phyloP scores from a whole-genome alignment of 2,113 vertebrate species.

The Mus pahari region DNA sequence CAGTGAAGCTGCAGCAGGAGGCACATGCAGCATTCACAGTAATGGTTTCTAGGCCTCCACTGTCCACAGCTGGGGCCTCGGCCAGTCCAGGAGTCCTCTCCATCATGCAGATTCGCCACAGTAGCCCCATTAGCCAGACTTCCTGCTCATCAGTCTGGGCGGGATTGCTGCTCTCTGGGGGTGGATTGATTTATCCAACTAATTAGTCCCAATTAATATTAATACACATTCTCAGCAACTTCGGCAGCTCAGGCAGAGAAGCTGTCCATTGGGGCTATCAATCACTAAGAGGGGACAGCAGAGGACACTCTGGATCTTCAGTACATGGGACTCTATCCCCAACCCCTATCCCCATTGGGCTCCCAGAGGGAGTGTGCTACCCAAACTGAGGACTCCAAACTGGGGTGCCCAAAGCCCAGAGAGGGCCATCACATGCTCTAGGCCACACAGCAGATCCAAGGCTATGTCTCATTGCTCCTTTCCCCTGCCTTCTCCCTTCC shows the following conservation, averaged over 20 bases:
- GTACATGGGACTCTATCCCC: constrained; percentile 34
- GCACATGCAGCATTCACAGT: neutral
- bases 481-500: neutral
- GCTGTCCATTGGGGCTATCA: constrained; percentile 69
- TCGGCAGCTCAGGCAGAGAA: constrained; percentile 69
- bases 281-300: constrained; percentile 69
- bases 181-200: constrained; percentile 84
- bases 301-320: constrained; percentile 69
- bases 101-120: constrained; percentile 22
- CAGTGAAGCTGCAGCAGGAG: neutral
- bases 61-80: neutral
- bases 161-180: constrained; percentile 78
- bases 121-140: constrained; percentile 68
- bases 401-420: constrained; percentile 33
- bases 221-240: constrained; percentile 78
- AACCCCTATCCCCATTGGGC: neutral
- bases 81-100: neutral
- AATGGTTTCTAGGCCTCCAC: neutral
- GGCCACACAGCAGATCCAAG: neutral
- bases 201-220: constrained; percentile 85
- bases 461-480: neutral
- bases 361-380: neutral
- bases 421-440: neutral
- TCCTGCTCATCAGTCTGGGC: constrained; percentile 66
- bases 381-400: neutral